Conservation (phyloP, 2,888 invertebrate species). For the Coenonympha glycerion region DNA sequence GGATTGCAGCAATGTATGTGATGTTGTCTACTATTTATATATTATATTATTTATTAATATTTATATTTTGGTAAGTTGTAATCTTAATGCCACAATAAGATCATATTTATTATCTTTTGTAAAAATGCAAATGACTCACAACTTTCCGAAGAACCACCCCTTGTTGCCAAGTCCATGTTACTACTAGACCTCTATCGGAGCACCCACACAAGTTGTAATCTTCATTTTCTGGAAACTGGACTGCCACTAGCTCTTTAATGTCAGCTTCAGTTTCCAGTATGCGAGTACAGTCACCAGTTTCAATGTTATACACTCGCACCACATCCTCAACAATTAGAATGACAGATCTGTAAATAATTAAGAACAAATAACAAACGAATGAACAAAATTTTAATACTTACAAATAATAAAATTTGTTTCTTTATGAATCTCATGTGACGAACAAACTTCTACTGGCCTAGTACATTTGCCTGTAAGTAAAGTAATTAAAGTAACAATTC, state of each 20-base stretch:
- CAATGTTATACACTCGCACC: slow-evolving; percentile 62
- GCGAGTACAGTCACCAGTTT: slow-evolving; percentile 62
- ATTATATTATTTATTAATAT: too few species aligned
- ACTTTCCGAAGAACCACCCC: slow-evolving; percentile 65
- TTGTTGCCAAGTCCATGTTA: slow-evolving; percentile 69
- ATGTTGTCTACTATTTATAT: too few species aligned
- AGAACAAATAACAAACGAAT: not conserved
- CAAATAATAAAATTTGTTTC: too few species aligned
- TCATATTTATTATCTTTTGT: too few species aligned
- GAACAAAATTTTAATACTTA: too few species aligned
- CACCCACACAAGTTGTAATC: slow-evolving; percentile 64
- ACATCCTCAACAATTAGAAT: slow-evolving; percentile 63
- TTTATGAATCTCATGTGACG: too few species aligned
- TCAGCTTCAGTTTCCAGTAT: slow-evolving; percentile 56
- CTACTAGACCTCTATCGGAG: slow-evolving; percentile 54
- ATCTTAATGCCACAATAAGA: too few species aligned
- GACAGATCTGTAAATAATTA: slow-evolving; percentile 49
- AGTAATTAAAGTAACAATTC: too few species aligned
- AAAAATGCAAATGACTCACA: slow-evolving; percentile 44
- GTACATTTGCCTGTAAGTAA: too few species aligned
- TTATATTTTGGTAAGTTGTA: too few species aligned
- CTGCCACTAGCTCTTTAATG: slow-evolving; percentile 48
- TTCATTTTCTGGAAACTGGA: slow-evolving; percentile 60
- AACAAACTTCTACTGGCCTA: too few species aligned
- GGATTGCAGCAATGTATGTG: too few species aligned